Base-by-base conservation (phyloP, 2,888 invertebrate species). In the Protophormia terraenovae region DNA sequence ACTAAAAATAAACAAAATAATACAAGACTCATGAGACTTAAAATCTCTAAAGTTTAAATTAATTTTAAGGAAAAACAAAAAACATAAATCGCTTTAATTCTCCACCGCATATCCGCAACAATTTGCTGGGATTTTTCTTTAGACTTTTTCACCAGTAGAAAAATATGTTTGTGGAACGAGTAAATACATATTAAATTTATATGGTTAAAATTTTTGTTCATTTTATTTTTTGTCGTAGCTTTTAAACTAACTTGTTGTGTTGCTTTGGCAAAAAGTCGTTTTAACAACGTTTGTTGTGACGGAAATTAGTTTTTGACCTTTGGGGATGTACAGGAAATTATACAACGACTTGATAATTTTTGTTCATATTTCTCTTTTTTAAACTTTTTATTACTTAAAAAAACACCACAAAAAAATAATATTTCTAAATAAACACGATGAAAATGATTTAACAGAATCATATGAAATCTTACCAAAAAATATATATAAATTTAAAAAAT, bases 251-350 rank as follows among this genome's bases (percentile, higher is more conserved):
- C 32, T 71, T 55, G n/a, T n/a, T n/a, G 3, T 62, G 76, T 27
- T 69, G 62, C 76, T 55, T 71, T 82, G 67, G 62, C 45, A 62
- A 29, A 62, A 81, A 73, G 41, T 72, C 41, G n/a, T 67, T 71
- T 73, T 62, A 81, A 58, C 55, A 82, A 66, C 75, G 47, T 85
- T 85, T 82, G 78, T 66, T 75, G 62, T 85, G 82, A 71, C 82
- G 85, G 85, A 82, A 85, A 85, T 85, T 85, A 79, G 78, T 85
- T 85, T 78, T 69, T 85, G 85, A 85, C 82, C 85, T 82, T 79
- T 85, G 79, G 82, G 78, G 69, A 85, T 85, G 85, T 82, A 66
- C 78, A 85, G 85, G 85, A 85, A 78, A 85, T 85, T 85, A 71
- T 71, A 85, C 82, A 78, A 79, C 78, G 75, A 85, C 69, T 85